Evolutionary conservation across 2,888 invertebrate genomes (phyloP).

Genomic region (Hydrotaea diabolus): DNA sequence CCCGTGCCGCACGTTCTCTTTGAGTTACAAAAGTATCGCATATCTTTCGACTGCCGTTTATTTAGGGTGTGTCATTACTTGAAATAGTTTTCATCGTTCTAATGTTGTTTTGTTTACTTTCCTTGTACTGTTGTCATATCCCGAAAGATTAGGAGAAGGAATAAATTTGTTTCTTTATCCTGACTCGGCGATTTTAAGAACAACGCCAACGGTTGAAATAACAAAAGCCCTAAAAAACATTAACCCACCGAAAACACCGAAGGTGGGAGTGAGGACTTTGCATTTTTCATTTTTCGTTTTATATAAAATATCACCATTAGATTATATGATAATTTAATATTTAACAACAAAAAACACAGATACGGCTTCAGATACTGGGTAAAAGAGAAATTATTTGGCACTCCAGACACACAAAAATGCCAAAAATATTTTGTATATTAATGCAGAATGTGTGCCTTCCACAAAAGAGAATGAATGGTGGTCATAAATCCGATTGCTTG

Average conservation of each 20-base stretch:
- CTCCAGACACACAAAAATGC: neutral
- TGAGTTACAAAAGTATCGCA: slow-evolving; percentile 10
- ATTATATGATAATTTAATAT: slow-evolving; percentile 15
- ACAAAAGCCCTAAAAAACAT: slow-evolving; percentile 38
- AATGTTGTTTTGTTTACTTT: slow-evolving; percentile 42
- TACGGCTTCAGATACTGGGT: neutral
- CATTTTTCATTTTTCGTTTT: neutral
- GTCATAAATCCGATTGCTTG: too few species aligned
- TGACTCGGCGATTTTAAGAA: slow-evolving; percentile 50
- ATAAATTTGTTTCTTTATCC: slow-evolving; percentile 51
- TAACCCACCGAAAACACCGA: neutral
- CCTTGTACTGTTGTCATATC: neutral
- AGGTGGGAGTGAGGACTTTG: slow-evolving; percentile 7
- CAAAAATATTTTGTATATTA: neutral
- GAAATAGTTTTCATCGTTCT: slow-evolving; percentile 37
- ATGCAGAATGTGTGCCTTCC: too few species aligned
- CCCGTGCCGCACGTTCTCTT: neutral
- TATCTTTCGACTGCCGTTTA: slow-evolving; percentile 18
- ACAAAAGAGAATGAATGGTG: too few species aligned
- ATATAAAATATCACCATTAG: neutral
- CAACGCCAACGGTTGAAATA: slow-evolving; percentile 30
- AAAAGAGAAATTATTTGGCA: neutral
- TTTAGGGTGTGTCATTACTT: slow-evolving; percentile 47
- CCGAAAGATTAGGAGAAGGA: slow-evolving; percentile 14
- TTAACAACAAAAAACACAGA: neutral